phyloP scores from a whole-genome alignment of 2,888 invertebrate genomes.

The Trypoxylon attenuatum region DNA sequence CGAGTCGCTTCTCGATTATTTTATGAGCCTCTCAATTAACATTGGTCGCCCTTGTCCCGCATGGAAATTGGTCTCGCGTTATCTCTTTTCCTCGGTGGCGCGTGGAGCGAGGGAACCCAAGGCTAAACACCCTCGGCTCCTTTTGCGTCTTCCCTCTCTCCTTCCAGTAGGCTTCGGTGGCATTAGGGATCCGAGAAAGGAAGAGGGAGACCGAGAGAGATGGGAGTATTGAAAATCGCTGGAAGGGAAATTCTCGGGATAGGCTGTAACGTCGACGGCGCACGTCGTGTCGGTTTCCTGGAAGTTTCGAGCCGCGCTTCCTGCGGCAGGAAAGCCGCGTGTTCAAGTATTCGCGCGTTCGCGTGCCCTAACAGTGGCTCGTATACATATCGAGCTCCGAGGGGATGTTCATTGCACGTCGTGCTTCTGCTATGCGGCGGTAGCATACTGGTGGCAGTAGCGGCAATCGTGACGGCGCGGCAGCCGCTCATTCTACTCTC shows the following conservation, averaged over 20 bases:
- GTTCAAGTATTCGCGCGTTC: no score
- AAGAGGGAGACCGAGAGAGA: background rate
- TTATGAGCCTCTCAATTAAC: slow-evolving; percentile 8
- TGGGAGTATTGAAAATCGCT: background rate
- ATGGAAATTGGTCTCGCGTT: background rate
- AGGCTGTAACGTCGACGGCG: background rate
- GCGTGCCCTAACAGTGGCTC: background rate
- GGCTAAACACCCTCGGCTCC: no score
- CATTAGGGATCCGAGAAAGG: no score
- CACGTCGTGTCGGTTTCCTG: background rate
- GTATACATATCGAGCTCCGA: background rate
- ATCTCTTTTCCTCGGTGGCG: background rate
- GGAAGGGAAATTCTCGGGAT: background rate
- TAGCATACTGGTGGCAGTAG: no score
- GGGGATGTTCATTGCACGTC: background rate
- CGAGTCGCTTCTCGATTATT: slow-evolving; percentile 36
- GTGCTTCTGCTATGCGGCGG: no score
- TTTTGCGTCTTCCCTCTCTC: no score
- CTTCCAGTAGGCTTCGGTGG: no score
- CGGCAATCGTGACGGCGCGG: no score
- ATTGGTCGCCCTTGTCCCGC: background rate
- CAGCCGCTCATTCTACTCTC: background rate
- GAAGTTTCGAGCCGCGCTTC: background rate
- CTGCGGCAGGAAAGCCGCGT: background rate
- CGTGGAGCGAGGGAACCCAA: background rate